Evolutionary conservation across 2,113 vertebrate species (phyloP), one percentile per base, ranked within the genome.

Genomic region (Diadophis punctatus): DNA sequence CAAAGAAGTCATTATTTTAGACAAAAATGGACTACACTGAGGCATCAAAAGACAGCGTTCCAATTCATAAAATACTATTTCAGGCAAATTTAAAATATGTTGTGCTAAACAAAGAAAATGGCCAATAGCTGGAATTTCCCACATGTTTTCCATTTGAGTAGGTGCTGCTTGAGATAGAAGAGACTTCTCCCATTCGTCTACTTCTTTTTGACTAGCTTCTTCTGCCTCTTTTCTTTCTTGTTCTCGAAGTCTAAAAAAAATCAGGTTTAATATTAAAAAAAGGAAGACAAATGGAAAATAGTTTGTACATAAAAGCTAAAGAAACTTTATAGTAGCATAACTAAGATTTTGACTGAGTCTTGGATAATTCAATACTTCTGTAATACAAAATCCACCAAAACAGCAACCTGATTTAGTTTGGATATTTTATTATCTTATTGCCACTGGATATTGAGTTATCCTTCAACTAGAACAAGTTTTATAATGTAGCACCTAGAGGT

Each of bases 61-160:
- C 94, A 99, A 97, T 96, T 99, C 99, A 91, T 98, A 99, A 97
- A 99, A 99, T 53, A 99, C 97, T 92, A 99, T 98, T 97, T 99
- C 99, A 27, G 99, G 99, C 93, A 99, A 98, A 96, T 99, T 99
- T 91, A 99, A 98, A 92, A 98, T 98, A 91, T 98, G 98, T 94
- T 99, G 99, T 85, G 99, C 99, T 96, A 99, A 98, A 96, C 99
- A 99, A 94, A 99, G 98, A 93, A 99, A 99, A 97, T 99, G 99
- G 25, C 99, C 99, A 87, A 99, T 98, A 91, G 99, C 99, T 94
- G 99, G 99, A 91, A 99, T 98, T 96, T 99, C 99, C 99, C 99
- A 99, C 97, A 99, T 97, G 68, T 97, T 98, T 93, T 98, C 97
- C 96, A 99, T 98, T 22, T 97, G 97, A 91, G 98, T 97, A 51